Evolutionary conservation across 2,888 invertebrate species (phyloP).

Genomic region (Sesia apiformis): DNA sequence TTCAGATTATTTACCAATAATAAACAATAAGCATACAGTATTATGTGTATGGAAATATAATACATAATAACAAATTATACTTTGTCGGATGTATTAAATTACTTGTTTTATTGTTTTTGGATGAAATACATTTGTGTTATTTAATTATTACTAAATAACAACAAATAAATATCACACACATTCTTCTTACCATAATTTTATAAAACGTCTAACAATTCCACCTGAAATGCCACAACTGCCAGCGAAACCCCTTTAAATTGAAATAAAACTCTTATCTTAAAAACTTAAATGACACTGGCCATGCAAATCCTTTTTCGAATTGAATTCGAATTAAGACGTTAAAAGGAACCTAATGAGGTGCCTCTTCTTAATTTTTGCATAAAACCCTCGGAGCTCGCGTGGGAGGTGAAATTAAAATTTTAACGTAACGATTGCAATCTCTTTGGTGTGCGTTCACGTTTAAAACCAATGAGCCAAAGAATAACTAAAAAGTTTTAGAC

Average conservation of each 20-base stretch:
- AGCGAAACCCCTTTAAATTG: not conserved
- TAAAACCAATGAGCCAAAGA: not conserved
- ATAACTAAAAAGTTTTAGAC: not conserved
- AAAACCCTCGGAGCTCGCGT: slow-evolving; percentile 22
- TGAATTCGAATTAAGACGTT: slow-evolving; percentile 60
- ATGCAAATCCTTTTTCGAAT: slow-evolving; percentile 3
- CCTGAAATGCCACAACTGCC: not conserved
- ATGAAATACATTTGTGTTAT: too few species aligned
- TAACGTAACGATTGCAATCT: slow-evolving; percentile 16
- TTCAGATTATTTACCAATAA: too few species aligned
- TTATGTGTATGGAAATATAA: too few species aligned
- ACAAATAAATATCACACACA: not conserved
- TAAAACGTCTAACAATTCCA: not conserved
- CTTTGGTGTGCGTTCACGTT: not conserved
- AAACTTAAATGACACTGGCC: not conserved
- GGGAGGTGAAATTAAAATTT: slow-evolving; percentile 32
- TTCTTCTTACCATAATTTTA: not conserved
- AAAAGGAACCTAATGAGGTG: slow-evolving; percentile 48
- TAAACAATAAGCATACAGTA: too few species aligned
- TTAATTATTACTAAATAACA: not conserved
- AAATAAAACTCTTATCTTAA: not conserved
- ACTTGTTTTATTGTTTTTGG: too few species aligned
- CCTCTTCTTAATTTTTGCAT: slow-evolving; percentile 44
- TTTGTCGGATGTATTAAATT: too few species aligned
- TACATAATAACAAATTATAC: too few species aligned